phyloP scores from a whole-genome alignment of 2,797 vertebrate genomes.

The Enoplosus armatus region DNA sequence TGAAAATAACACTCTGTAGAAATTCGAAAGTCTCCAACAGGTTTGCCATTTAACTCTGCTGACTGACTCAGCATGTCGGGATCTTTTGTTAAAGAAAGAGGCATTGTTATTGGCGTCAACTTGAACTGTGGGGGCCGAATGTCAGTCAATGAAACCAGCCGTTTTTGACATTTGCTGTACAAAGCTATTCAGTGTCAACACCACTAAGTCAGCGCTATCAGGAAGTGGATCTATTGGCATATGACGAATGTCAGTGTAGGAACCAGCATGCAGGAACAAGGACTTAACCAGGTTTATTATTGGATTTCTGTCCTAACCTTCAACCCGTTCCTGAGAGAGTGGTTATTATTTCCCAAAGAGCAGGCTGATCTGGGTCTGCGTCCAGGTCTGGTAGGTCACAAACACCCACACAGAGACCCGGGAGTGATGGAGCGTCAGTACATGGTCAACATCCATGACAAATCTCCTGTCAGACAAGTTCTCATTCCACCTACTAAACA shows the following conservation, averaged over 20 bases:
- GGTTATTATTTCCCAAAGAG: conserved; percentile 57
- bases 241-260: conserved; percentile 45
- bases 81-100: conserved; percentile 51
- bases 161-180: conserved; percentile 63
- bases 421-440: conserved; percentile 63
- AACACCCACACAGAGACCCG: conserved; percentile 49
- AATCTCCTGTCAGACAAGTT: conserved; percentile 70
- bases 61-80: conserved; percentile 51
- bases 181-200: conserved; percentile 54
- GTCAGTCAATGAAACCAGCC: conserved; percentile 61
- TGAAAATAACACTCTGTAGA: conserved; percentile 39
- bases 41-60: conserved; percentile 55
- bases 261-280: conserved; percentile 39
- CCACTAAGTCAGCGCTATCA: conserved; percentile 49
- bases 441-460: conserved; percentile 73
- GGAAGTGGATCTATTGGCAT: conserved; percentile 64
- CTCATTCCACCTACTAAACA: conserved; percentile 70
- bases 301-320: conserved; percentile 58
- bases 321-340: conserved; percentile 38
- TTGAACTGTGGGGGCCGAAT: conserved; percentile 37
- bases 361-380: conserved; percentile 35
- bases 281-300: conserved; percentile 42
- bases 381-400: conserved; percentile 46
- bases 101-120: conserved; percentile 47
- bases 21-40: conserved; percentile 36